Conservation (phyloP, 2,888 invertebrate species). For the Omphaloscelis lunosa region DNA sequence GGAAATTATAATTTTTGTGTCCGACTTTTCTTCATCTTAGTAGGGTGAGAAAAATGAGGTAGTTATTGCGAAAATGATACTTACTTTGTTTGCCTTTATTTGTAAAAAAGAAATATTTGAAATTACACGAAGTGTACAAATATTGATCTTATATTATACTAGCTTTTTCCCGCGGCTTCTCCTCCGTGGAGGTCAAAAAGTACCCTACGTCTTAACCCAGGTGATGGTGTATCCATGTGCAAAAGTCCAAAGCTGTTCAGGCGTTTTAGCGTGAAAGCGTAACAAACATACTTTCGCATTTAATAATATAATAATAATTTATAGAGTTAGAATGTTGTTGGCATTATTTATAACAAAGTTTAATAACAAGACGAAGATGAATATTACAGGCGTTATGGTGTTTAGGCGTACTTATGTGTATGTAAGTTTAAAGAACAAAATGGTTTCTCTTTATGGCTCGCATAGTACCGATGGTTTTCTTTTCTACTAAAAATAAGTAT, state of each 20-base stretch:
- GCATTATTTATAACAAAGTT: not conserved
- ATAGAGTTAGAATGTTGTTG: not conserved
- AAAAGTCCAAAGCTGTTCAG: no score
- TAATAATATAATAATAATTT: no score
- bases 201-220: no score
- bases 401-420: not conserved
- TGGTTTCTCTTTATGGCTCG: not conserved
- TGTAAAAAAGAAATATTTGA: no score
- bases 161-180: no score
- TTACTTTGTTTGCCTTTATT: not conserved
- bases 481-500: not conserved
- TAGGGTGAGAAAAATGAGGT: conserved; percentile 6
- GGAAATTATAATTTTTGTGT: conserved; percentile 65
- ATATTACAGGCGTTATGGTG: not conserved
- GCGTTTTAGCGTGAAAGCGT: no score
- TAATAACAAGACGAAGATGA: not conserved
- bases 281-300: no score
- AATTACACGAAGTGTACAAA: no score
- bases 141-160: no score
- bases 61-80: not conserved
- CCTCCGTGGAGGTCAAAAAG: no score
- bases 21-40: conserved; percentile 8
- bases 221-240: not conserved
- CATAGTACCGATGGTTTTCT: not conserved
- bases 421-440: not conserved